Conservation (phyloP, 2,888 invertebrate species). For the Ectemnius continuus region DNA sequence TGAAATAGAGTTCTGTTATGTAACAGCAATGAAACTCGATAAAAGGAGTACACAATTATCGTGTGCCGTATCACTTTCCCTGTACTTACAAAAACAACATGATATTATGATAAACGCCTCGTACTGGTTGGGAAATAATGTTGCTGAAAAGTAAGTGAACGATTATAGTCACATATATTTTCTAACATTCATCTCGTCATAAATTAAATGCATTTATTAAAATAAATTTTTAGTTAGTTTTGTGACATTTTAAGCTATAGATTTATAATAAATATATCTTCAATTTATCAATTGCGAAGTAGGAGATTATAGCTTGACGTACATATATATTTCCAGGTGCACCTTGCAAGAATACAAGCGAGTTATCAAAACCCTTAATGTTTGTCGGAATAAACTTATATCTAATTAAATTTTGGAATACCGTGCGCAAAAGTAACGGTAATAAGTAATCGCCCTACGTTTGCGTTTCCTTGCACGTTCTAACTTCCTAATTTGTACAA, state of each 20-base stretch:
- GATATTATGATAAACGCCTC: constrained; percentile 66
- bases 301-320: constrained; percentile 6
- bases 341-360: constrained; percentile 59
- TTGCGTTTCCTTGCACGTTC: too few relatives aligned
- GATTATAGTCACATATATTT: not conserved
- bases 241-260: too few relatives aligned
- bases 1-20: constrained; percentile 83
- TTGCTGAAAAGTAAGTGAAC: constrained; percentile 57
- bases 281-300: constrained; percentile 31
- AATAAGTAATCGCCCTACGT: too few relatives aligned
- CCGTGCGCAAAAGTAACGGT: too few relatives aligned
- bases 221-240: constrained; percentile 16
- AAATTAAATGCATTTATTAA: constrained; percentile 42
- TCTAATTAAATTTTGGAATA: too few relatives aligned
- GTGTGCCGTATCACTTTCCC: constrained; percentile 82
- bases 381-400: too few relatives aligned
- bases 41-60: constrained; percentile 80
- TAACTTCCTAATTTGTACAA: not conserved
- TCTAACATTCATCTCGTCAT: constrained; percentile 12
- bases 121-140: constrained; percentile 69
- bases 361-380: too few relatives aligned
- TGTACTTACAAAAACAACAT: constrained; percentile 72
- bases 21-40: constrained; percentile 79
- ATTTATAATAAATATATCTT: constrained; percentile 24
- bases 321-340: constrained; percentile 51